Percentiles rank a stretch among this genome's conserved stretches.
Conservation (phyloP, 2,797 vertebrate species). For the Arrhamphus sclerolepis region DNA sequence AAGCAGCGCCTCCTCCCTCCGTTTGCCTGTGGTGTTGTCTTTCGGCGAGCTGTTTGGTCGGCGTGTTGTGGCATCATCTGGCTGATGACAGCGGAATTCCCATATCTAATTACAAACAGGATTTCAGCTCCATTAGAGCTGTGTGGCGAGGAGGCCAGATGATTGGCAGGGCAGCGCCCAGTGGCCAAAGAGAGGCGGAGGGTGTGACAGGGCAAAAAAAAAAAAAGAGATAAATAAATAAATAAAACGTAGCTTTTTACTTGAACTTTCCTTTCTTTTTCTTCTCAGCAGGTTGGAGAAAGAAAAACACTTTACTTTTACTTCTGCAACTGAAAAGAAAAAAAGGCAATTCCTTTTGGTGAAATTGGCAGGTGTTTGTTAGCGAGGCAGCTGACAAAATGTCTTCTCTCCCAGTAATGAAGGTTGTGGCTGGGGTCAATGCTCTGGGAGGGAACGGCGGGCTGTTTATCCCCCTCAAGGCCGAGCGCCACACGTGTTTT, state of each 20-base stretch:
- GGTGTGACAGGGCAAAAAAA: background rate
- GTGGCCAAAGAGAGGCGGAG: constrained; percentile 82
- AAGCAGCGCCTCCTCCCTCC: constrained; percentile 20
- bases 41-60: constrained; percentile 41
- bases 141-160: constrained; percentile 93
- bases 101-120: constrained; percentile 99
- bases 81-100: constrained; percentile 99
- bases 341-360: constrained; percentile 87
- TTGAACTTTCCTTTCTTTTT: constrained; percentile 56
- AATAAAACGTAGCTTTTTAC: constrained; percentile 1
- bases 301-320: constrained; percentile 80
- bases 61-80: constrained; percentile 95
- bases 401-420: constrained; percentile 87
- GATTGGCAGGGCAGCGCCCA: constrained; percentile 89
- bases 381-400: constrained; percentile 89
- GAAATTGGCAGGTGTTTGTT: constrained; percentile 89
- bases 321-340: constrained; percentile 78
- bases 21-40: too few species aligned
- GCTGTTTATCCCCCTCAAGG: constrained; percentile 85
- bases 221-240: constrained; percentile 29
- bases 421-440: constrained; percentile 83
- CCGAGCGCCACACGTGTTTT: constrained; percentile 80
- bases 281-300: constrained; percentile 84
- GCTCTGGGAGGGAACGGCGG: constrained; percentile 77
- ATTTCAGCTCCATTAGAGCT: constrained; percentile 99